phyloP scores from a whole-genome alignment of 2,888 invertebrate species.

The Napeogenes sylphis region DNA sequence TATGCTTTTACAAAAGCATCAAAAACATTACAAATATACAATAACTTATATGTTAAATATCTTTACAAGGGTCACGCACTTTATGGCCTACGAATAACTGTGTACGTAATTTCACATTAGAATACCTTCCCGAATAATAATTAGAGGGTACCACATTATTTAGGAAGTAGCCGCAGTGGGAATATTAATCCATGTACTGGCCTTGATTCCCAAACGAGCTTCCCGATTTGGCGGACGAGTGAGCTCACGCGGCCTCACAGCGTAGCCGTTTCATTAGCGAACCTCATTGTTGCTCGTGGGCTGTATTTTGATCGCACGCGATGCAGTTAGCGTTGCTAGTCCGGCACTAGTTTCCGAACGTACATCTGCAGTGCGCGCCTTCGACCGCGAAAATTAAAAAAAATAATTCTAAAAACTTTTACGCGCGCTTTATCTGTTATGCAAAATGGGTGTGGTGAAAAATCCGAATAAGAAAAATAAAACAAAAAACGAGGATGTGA shows the following conservation, averaged over 20 bases:
- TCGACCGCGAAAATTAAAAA: conserved; percentile 42
- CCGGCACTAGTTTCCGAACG: conserved; percentile 72
- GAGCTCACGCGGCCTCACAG: conserved; percentile 61
- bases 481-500: conserved; percentile 40
- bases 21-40: no score
- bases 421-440: conserved; percentile 37
- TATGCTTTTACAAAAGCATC: no score
- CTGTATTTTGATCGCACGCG: conserved; percentile 61
- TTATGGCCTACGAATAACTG: conserved; percentile 33
- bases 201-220: conserved; percentile 74
- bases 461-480: conserved; percentile 59
- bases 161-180: conserved; percentile 58
- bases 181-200: conserved; percentile 66
- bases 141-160: conserved; percentile 64
- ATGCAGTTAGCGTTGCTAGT: conserved; percentile 73
- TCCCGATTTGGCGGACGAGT: conserved; percentile 61
- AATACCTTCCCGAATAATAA: conserved; percentile 54
- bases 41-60: not conserved
- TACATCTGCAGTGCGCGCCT: conserved; percentile 57
- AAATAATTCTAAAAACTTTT: conserved; percentile 28
- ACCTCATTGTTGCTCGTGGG: conserved; percentile 52
- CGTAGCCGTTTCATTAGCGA: conserved; percentile 47
- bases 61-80: conserved; percentile 12
- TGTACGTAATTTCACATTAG: conserved; percentile 46
- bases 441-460: conserved; percentile 72